Percentiles rank a stretch among this genome's conserved stretches.
Conservation (phyloP, 2,888 invertebrate species). For the Scotopteryx bipunctaria region DNA sequence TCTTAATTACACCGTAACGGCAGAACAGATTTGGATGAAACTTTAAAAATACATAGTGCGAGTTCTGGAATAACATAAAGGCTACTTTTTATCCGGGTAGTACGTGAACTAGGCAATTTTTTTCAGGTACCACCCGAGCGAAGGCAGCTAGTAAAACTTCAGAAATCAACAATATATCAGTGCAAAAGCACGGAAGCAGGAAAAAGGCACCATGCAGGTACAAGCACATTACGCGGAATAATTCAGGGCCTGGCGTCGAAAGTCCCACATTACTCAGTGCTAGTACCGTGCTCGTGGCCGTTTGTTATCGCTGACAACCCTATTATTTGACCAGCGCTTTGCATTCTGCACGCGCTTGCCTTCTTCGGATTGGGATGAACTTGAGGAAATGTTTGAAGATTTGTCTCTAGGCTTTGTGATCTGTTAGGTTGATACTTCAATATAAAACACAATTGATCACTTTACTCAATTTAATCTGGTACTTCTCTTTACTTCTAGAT, state of each 20-base stretch:
- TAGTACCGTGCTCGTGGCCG: slow-evolving; percentile 44
- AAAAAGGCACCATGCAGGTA: slow-evolving; percentile 1
- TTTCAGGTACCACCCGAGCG: no score
- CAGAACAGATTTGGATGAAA: no score
- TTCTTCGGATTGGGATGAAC: slow-evolving; percentile 16
- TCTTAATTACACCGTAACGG: no score
- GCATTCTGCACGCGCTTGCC: slow-evolving; percentile 49
- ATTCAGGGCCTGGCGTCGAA: slow-evolving; percentile 37
- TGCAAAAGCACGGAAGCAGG: slow-evolving; percentile 29
- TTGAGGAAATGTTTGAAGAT: slow-evolving; percentile 14
- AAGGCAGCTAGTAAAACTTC: no score
- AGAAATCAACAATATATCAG: slow-evolving; percentile 12
- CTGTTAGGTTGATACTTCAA: no score
- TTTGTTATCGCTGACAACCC: slow-evolving; percentile 63
- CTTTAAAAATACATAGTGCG: no score
- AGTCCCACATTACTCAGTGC: slow-evolving; percentile 59
- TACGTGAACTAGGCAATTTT: no score
- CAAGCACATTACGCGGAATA: slow-evolving; percentile 32
- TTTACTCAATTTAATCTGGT: no score
- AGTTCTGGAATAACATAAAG: no score
- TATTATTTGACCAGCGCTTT: slow-evolving; percentile 65
- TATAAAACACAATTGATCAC: no score
- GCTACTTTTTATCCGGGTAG: no score
- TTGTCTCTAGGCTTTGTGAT: slow-evolving; percentile 11
- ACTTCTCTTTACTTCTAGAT: no score